Evolutionary conservation across 2,888 invertebrate genomes (phyloP).

Genomic region (Orthosia gothica): DNA sequence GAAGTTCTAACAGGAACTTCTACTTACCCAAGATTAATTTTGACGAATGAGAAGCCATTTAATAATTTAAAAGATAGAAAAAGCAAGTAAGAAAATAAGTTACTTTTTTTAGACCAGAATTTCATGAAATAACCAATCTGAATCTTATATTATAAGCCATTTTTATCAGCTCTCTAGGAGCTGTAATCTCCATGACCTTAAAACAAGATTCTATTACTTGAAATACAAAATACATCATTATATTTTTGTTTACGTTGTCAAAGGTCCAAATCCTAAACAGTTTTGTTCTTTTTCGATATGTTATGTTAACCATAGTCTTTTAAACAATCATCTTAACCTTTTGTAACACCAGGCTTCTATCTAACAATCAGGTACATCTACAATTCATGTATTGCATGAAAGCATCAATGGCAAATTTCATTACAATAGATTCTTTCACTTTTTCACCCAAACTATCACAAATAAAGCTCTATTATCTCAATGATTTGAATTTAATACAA

Average conservation of each 20-base stretch:
- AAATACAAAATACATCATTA: too few species aligned
- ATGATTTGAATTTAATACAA: background rate
- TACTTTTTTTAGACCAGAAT: background rate
- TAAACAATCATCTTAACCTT: too few species aligned
- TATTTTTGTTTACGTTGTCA: background rate
- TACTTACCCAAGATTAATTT: background rate
- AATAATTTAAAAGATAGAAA: too few species aligned
- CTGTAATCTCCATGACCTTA: background rate
- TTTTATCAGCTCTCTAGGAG: background rate
- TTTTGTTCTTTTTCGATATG: background rate
- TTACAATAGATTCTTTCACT: background rate
- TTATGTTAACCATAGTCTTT: background rate
- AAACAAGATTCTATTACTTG: too few species aligned
- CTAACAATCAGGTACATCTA: too few species aligned
- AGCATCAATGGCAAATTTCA: too few species aligned
- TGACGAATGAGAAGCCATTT: background rate
- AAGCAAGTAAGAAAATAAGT: too few species aligned
- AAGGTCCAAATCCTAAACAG: background rate
- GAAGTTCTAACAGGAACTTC: background rate
- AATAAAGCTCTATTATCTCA: background rate
- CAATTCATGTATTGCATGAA: too few species aligned
- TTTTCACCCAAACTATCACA: background rate
- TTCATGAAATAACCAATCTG: background rate
- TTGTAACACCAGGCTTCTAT: too few species aligned
- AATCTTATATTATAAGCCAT: background rate